A percentile compares a stretch with the other conserved stretches of the same genome.
phyloP scores from a whole-genome alignment of 92 coral and sea anemone species.

The Zoanthus gigantus region DNA sequence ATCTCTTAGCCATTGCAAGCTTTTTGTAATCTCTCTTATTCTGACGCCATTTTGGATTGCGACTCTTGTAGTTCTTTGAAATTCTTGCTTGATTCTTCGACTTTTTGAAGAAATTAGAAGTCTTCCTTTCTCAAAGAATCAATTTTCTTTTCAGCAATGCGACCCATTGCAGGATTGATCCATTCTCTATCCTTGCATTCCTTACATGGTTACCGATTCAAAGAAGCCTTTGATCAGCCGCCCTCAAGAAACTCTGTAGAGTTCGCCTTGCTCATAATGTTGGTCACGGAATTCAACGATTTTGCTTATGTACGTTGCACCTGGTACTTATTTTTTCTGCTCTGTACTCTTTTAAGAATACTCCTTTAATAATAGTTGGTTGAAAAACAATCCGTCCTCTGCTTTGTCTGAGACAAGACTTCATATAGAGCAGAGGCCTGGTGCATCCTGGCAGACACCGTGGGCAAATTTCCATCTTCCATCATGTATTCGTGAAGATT shows the following conservation, averaged over 20 bases:
- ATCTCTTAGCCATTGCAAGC: no score
- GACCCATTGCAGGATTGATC: neutral
- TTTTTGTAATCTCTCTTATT: no score
- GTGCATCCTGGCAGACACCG: neutral
- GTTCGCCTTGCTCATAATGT: neutral
- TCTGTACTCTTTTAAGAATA: neutral
- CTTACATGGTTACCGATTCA: neutral
- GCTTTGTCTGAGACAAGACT: conserved; percentile 7
- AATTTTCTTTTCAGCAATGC: no score
- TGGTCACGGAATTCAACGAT: neutral
- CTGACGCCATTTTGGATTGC: no score
- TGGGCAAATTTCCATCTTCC: neutral
- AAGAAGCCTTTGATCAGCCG: neutral
- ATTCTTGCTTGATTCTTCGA: no score
- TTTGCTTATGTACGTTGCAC: neutral
- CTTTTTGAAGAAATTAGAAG: no score
- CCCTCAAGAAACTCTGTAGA: neutral
- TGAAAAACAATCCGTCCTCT: neutral
- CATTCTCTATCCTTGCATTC: neutral
- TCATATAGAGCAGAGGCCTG: neutral
- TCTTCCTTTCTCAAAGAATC: no score
- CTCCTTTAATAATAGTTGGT: neutral
- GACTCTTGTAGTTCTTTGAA: no score
- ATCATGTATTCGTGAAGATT: no score
- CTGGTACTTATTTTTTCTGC: neutral